Evolutionary conservation across 92 coral and sea anemone genomes (phyloP).

Genomic region (Ricordea florida): DNA sequence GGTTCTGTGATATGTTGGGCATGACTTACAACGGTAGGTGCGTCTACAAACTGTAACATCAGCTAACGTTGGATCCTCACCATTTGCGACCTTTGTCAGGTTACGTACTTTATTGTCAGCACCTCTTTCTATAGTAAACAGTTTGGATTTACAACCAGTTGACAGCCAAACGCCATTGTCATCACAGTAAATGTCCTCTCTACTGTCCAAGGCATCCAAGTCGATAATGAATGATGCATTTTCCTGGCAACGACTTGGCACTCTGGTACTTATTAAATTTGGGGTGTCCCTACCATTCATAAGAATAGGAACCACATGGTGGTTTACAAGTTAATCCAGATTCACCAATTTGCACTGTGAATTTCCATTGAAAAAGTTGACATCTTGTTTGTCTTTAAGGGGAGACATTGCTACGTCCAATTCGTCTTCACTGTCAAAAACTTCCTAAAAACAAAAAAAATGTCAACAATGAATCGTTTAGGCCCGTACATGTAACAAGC

Average conservation of each 20-base stretch:
- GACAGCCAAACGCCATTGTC: conserved; percentile 57
- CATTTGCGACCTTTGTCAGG: conserved; percentile 4
- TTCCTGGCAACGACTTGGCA: conserved; percentile 47
- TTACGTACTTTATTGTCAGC: background rate
- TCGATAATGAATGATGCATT: conserved; percentile 51
- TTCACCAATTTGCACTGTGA: conserved; percentile 2
- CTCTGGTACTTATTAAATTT: no score
- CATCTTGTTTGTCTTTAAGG: background rate
- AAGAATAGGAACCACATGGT: conserved; percentile 24
- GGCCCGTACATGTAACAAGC: background rate
- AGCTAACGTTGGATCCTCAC: conserved; percentile 1
- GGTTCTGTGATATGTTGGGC: conserved; percentile 36
- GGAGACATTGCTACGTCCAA: conserved; percentile 5
- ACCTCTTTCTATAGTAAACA: conserved; percentile 17
- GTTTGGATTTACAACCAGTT: conserved; percentile 46
- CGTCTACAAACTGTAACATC: conserved; percentile 66
- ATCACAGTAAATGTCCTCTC: conserved; percentile 55
- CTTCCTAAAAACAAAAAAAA: background rate
- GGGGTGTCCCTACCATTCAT: conserved; percentile 36
- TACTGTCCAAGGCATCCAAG: conserved; percentile 33
- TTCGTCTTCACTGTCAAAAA: background rate
- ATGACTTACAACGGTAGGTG: conserved; percentile 21
- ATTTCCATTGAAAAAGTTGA: conserved; percentile 7
- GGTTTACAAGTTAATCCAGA: conserved; percentile 17
- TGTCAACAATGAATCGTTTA: background rate